Conservation (phyloP, 2,888 invertebrate species). For the Ligdia adustata region DNA sequence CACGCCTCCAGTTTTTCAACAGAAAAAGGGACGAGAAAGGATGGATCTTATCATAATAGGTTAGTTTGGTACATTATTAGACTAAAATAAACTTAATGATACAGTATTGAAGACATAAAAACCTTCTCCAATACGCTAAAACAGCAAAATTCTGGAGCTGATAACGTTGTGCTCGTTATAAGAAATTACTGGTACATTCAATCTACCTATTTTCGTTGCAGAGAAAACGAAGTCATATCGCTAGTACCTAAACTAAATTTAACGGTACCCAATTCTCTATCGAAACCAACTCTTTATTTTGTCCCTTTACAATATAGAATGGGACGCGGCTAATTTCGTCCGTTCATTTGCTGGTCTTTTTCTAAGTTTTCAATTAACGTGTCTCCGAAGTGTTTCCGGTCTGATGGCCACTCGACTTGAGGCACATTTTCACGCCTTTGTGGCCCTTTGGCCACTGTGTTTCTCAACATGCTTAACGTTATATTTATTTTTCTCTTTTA, state of each 20-base stretch:
- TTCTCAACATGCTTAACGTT: slow-evolving; percentile 27
- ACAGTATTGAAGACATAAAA: background rate
- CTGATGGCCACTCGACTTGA: slow-evolving; percentile 49
- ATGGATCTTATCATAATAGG: background rate
- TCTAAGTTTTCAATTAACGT: slow-evolving; percentile 60
- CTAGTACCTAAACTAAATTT: too few species aligned
- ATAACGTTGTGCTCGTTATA: too few species aligned
- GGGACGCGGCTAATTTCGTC: slow-evolving; percentile 52
- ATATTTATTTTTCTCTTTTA: background rate
- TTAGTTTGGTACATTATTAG: background rate
- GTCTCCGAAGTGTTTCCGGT: slow-evolving; percentile 57
- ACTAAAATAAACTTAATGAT: too few species aligned
- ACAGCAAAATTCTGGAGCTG: too few species aligned
- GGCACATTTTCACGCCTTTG: slow-evolving; percentile 51
- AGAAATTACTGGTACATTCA: too few species aligned
- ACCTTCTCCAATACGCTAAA: background rate
- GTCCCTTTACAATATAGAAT: slow-evolving; percentile 35
- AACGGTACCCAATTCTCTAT: slow-evolving; percentile 52
- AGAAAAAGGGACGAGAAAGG: slow-evolving; percentile 12
- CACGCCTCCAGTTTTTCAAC: slow-evolving; percentile 5
- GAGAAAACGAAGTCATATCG: background rate
- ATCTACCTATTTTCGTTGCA: too few species aligned
- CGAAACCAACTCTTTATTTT: slow-evolving; percentile 41
- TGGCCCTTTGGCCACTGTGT: slow-evolving; percentile 48
- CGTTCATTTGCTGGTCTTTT: slow-evolving; percentile 54